Percentiles rank a stretch among this genome's conserved stretches.
Conservation (phyloP, 2,888 invertebrate genomes). For the Sabatieria punctata region DNA sequence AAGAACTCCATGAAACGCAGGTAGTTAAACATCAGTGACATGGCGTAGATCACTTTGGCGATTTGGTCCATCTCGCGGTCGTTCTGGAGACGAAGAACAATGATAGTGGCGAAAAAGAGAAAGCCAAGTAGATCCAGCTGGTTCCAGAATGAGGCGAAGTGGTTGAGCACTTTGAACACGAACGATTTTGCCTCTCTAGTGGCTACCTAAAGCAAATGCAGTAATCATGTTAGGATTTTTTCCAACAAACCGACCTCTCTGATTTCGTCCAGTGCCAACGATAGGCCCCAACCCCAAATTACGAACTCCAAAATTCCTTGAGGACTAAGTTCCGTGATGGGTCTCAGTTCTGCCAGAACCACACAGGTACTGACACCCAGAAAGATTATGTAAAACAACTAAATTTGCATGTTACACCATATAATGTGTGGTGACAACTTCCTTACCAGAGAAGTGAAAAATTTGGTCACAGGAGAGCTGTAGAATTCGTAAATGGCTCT, state of each 20-base stretch:
- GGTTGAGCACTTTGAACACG: conserved; percentile 23
- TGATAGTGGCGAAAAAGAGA: conserved; percentile 22
- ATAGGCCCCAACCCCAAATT: conserved; percentile 28
- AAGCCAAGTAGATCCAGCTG: conserved; percentile 29
- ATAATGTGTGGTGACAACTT: conserved; percentile 10
- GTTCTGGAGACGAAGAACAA: conserved; percentile 25
- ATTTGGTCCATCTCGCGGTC: conserved; percentile 14
- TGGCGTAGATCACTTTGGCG: conserved; percentile 28
- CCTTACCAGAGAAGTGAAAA: conserved; percentile 28
- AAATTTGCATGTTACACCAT: too few species aligned
- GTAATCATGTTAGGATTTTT: not conserved
- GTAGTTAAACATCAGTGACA: conserved; percentile 30
- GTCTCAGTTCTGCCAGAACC: conserved; percentile 27
- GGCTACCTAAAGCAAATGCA: not conserved
- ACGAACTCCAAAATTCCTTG: conserved; percentile 23
- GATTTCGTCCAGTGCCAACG: conserved; percentile 30
- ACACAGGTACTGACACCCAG: conserved; percentile 30
- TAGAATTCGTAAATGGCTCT: conserved; percentile 30
- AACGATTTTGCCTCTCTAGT: not conserved
- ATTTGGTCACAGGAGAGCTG: conserved; percentile 33
- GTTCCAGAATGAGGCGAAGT: conserved; percentile 32
- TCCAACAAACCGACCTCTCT: conserved; percentile 33
- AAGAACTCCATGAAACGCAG: conserved; percentile 32
- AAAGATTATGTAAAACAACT: conserved; percentile 30
- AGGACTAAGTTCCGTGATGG: conserved; percentile 9